Percentiles rank a stretch among this genome's conserved stretches.
Conservation (phyloP, 64 coral and sea anemone species). For the Exaiptasia diaphana region DNA sequence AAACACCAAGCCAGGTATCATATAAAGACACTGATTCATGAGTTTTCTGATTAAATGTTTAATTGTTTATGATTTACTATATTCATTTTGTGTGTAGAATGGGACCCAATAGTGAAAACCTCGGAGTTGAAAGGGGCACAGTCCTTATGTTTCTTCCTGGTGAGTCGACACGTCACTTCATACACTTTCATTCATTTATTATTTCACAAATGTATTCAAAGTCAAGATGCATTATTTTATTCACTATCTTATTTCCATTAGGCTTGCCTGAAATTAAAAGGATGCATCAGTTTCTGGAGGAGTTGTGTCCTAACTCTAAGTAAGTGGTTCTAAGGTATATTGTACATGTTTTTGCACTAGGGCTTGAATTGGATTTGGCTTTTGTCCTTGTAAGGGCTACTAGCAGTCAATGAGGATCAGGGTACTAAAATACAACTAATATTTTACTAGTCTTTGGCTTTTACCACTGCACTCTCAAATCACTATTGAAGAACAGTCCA, state of each 20-base stretch:
- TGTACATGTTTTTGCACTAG: neutral
- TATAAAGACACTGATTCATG: neutral
- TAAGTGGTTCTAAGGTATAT: neutral
- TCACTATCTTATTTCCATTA: too few relatives aligned
- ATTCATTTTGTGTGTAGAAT: neutral
- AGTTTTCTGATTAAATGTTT: neutral
- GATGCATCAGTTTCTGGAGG: constrained; percentile 53
- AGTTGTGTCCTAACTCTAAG: constrained; percentile 31
- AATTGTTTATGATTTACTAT: neutral
- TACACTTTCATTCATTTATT: too few relatives aligned
- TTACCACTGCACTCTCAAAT: constrained; percentile 91
- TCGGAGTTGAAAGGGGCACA: constrained; percentile 37
- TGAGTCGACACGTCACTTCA: neutral
- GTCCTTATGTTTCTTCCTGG: constrained; percentile 91
- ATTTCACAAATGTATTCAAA: too few relatives aligned
- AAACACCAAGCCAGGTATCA: neutral
- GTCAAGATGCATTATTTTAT: too few relatives aligned
- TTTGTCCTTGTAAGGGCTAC: too few relatives aligned
- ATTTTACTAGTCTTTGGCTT: constrained; percentile 52
- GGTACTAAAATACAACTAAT: neutral
- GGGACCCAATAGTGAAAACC: too few relatives aligned
- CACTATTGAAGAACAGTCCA: constrained; percentile 75
- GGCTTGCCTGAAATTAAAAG: constrained; percentile 64
- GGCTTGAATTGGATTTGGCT: neutral
- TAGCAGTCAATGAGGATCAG: neutral